Percentiles rank a stretch among this genome's conserved stretches.
Evolutionary conservation across 2,888 invertebrate species (phyloP).

Genomic region (Ypsolopha scabrella): DNA sequence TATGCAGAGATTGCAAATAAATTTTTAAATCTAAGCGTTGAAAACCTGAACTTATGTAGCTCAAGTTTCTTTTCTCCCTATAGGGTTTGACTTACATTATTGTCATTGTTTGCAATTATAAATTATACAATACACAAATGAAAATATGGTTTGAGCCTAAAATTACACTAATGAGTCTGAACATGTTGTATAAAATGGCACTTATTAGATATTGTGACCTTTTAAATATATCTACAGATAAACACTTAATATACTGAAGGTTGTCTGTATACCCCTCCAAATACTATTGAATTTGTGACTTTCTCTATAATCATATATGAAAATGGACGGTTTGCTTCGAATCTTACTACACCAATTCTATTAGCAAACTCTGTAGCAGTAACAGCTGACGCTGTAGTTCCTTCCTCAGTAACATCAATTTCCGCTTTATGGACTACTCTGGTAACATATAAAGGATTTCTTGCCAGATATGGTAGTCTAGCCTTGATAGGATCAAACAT

Average conservation of each 20-base stretch:
- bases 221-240: no score
- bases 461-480: conserved; percentile 52
- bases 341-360: conserved; percentile 66
- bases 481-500: conserved; percentile 62
- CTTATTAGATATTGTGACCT: no score
- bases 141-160: no score
- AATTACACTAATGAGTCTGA: no score
- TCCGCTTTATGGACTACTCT: conserved; percentile 77
- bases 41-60: no score
- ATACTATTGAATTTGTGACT: conserved; percentile 52
- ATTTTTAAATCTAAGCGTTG: no score
- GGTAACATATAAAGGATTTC: conserved; percentile 64
- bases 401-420: conserved; percentile 81
- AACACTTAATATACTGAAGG: conserved; percentile 37
- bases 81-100: no score
- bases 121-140: no score
- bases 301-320: conserved; percentile 77
- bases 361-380: conserved; percentile 61
- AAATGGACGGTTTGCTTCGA: conserved; percentile 75
- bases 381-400: conserved; percentile 76
- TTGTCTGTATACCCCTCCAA: conserved; percentile 47
- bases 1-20: no score
- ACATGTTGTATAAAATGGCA: no score
- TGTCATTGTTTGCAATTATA: no score
- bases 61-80: no score